Conservation (phyloP, 2,113 vertebrate species). For the Anser cygnoides region DNA sequence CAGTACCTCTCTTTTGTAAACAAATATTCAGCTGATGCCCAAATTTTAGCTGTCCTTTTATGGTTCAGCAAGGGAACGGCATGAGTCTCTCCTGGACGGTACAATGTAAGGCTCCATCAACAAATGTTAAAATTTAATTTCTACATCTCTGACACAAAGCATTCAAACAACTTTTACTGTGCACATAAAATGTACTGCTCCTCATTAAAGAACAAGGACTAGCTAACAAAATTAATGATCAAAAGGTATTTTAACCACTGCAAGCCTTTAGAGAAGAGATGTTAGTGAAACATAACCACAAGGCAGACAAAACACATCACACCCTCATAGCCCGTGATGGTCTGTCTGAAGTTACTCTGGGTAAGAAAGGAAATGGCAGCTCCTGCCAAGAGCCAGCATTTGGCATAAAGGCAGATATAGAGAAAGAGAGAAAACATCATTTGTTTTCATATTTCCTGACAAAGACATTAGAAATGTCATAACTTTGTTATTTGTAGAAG, state of each 20-base stretch:
- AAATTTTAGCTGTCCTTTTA: neutral
- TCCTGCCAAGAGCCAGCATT: neutral
- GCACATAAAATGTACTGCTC: neutral
- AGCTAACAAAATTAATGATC: neutral
- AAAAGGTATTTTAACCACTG: neutral
- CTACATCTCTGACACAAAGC: neutral
- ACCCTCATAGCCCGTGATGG: accelerated
- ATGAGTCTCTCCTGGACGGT: accelerated
- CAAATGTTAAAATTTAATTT: neutral
- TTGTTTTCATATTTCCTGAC: slow-evolving; percentile 63
- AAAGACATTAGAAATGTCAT: neutral
- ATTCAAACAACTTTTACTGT: neutral
- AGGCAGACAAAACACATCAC: neutral
- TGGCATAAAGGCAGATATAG: neutral
- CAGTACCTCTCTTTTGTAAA: neutral
- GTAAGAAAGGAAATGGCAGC: neutral
- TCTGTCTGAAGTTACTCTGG: neutral
- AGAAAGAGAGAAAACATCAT: neutral
- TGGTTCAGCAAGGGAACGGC: neutral
- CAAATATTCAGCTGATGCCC: neutral
- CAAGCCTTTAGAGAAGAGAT: neutral
- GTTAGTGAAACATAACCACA: neutral
- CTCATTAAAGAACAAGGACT: neutral
- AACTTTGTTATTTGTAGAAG: slow-evolving; percentile 2
- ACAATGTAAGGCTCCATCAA: neutral